Evolutionary conservation across 1,140 invertebrate species (phyloP), one percentile per base, ranked within the genome.

Genomic region (Anagrus nilaparvatae): DNA sequence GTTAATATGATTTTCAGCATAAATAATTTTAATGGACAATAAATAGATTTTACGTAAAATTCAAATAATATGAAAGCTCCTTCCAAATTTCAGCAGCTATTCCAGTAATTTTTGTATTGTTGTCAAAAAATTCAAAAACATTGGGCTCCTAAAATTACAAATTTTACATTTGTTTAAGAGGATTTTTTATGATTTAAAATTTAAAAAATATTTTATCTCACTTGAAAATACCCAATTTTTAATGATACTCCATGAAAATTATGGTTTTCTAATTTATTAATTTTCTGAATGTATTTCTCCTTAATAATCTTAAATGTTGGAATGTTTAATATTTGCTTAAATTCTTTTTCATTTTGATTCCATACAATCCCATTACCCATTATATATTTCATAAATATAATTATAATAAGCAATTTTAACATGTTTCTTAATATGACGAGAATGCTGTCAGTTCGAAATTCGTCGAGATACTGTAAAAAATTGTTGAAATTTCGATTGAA

Each of bases 81-180:
- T 23, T 51, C 53, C 53, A 55, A 10, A 55, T 30, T 19, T 52
- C 50, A 4, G 50, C 53, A 14, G 17, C 40, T 4, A 48, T 18
- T 5, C 53, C 53, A 23, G 40, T 45, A 3, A 55, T 20, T 34
- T 39, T 51, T 0, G 47, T 50, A n/a, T 47, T 24, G 28, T 54
- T 48, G 7, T 52, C 42, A 4, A 24, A 29, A 25, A 51, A 55
- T 14, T 17, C 29, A 4, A 52, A 8, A 14, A 55, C 4, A 40
- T 51, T 49, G 8, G 12, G 17, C 31, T 52, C 48, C 50, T 52
- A 13, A 12, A 12, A 31, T 23, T 34, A 0, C 12, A 17, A 14
- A 9, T 14, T 2, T 32, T 21, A 3, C 31, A 16, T 42, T 12
- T 14, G 17, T 12, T 18, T 7, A 24, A 12, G 9, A 40, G 3